Evolutionary conservation across 2,888 invertebrate genomes (phyloP).

Genomic region (Acanthosoma haemorrhoidale): DNA sequence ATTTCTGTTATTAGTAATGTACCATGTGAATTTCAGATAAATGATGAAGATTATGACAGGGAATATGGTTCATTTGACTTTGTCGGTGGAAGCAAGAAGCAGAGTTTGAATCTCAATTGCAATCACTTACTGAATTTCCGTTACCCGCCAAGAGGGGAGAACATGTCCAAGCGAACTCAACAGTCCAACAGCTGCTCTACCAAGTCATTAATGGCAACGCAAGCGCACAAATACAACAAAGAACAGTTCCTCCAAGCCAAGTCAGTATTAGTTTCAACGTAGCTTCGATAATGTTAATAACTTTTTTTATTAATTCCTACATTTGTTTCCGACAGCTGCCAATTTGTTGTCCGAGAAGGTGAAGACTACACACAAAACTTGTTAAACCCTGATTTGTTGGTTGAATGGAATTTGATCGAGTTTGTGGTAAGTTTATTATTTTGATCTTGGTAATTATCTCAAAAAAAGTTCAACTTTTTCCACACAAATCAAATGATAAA

Average conservation of each 20-base stretch:
- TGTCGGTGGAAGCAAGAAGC: slow-evolving; percentile 80
- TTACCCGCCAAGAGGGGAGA: slow-evolving; percentile 60
- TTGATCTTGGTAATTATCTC: background rate
- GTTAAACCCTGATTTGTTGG: slow-evolving; percentile 78
- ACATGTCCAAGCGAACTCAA: background rate
- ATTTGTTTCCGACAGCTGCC: slow-evolving; percentile 64
- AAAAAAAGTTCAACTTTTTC: too few relatives aligned
- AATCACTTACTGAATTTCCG: slow-evolving; percentile 92
- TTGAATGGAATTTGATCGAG: slow-evolving; percentile 88
- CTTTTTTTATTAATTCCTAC: background rate
- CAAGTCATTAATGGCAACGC: slow-evolving; percentile 49
- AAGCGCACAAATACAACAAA: slow-evolving; percentile 76
- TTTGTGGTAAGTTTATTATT: slow-evolving; percentile 69
- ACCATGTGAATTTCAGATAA: slow-evolving; percentile 47
- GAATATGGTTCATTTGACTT: slow-evolving; percentile 82
- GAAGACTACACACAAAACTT: slow-evolving; percentile 73
- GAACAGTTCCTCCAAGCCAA: slow-evolving; percentile 92
- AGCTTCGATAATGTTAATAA: too few relatives aligned
- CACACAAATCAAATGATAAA: too few relatives aligned
- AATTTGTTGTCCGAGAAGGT: slow-evolving; percentile 82
- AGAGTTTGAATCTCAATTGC: slow-evolving; percentile 85
- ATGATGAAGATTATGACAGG: slow-evolving; percentile 53
- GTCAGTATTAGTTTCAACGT: slow-evolving; percentile 52
- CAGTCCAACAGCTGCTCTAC: slow-evolving; percentile 38
- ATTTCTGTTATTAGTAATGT: too few relatives aligned